A percentile compares a stretch with the other conserved stretches of the same genome.
These are phyloP conservation scores for Psephotus haematonotus DNA, from an alignment of 2,113 vertebrate genomes.

Conservation along the genomic window DNA sequence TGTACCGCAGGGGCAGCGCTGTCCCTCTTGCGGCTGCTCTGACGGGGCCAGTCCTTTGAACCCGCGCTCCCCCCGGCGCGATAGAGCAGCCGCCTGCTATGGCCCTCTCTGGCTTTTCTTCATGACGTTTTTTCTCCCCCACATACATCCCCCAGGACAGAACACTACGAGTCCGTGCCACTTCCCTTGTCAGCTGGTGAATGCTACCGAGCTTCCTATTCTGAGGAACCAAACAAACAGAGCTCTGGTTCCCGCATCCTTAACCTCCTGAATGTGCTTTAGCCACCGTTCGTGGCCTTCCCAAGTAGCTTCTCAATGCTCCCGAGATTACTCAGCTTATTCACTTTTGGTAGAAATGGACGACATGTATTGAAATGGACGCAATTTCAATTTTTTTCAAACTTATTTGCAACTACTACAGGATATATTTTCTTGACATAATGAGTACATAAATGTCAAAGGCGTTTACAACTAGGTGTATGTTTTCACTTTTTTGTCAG, in stretches of 20 bases:
- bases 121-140: neutral
- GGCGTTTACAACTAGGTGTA: accelerated
- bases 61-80: accelerated
- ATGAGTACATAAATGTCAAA: neutral
- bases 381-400: neutral
- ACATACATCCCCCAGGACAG: no score
- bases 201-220: accelerated
- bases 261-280: neutral
- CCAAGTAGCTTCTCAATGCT: neutral
- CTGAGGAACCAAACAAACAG: neutral
- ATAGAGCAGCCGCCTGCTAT: accelerated
- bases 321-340: neutral
- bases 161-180: accelerated
- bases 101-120: neutral
- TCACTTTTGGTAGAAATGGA: neutral
- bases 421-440: neutral
- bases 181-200: neutral
- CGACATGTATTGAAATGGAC: accelerated
- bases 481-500: neutral
- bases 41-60: accelerated
- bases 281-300: accelerated
- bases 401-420: neutral
- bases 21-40: accelerated
- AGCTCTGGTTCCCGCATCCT: accelerated
- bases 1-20: accelerated